Conservation (phyloP, 2,113 vertebrate genomes). For the Corvus cornix region DNA sequence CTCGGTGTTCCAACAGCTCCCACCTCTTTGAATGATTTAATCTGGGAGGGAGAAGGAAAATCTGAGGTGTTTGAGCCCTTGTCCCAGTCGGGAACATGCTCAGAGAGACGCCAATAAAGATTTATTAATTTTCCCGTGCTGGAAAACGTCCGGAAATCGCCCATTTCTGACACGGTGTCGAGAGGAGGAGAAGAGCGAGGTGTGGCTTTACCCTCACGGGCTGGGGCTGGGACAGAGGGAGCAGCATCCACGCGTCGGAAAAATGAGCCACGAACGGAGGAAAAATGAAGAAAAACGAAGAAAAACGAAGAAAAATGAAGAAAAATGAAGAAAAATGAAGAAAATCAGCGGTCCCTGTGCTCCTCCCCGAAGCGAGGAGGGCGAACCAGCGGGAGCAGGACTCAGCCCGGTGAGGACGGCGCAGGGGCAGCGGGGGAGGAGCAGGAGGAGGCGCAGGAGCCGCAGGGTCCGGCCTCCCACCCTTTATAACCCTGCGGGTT, state of each 20-base stretch:
- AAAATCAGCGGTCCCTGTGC: no score
- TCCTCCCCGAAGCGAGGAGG: no score
- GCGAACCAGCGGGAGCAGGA: accelerated
- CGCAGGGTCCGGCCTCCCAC: not conserved
- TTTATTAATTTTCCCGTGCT: not conserved
- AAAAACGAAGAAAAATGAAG: no score
- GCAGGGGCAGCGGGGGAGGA: slow-evolving; percentile 31
- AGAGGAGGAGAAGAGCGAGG: not conserved
- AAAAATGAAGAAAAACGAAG: not conserved
- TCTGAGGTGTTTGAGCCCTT: not conserved
- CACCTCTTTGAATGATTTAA: not conserved
- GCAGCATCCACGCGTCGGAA: accelerated
- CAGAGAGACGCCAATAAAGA: not conserved
- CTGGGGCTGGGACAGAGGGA: not conserved
- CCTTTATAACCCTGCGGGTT: slow-evolving; percentile 50
- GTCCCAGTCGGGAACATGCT: not conserved
- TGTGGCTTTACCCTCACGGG: not conserved
- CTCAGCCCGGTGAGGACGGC: slow-evolving; percentile 73
- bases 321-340: no score
- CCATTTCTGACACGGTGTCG: accelerated
- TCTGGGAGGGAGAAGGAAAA: not conserved
- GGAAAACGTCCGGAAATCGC: not conserved
- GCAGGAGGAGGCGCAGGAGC: slow-evolving; percentile 43
- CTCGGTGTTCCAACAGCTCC: not conserved
- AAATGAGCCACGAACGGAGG: not conserved